These are phyloP conservation scores for Eilema sororculum DNA, from an alignment of 2,888 invertebrate genomes.

Conservation along the genomic window DNA sequence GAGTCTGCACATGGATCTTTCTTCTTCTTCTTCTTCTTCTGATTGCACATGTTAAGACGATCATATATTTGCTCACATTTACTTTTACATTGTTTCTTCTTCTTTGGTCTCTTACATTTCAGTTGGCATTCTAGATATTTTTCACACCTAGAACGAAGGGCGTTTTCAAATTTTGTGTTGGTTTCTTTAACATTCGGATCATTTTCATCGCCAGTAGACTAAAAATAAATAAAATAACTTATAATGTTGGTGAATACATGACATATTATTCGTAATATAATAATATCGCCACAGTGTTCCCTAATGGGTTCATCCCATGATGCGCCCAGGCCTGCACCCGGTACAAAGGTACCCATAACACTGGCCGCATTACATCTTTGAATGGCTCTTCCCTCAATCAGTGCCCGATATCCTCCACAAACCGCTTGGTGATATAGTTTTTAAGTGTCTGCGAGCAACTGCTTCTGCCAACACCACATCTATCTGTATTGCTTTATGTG, in stretches of 20 bases:
- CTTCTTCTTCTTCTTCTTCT: conserved; percentile 31
- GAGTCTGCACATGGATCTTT: conserved; percentile 17
- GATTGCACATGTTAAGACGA: conserved; percentile 43
- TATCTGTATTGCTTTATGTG: no score
- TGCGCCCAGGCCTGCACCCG: no score
- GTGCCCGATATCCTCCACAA: no score
- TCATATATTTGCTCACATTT: conserved; percentile 27
- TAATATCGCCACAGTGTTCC: no score
- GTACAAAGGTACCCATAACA: no score
- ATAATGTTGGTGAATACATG: not conserved
- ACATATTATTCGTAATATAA: no score
- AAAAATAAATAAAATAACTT: not conserved
- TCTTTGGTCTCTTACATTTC: conserved; percentile 18
- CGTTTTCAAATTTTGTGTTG: conserved; percentile 22
- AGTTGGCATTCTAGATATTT: conserved; percentile 32
- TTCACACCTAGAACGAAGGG: conserved; percentile 55
- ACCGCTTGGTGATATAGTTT: not conserved
- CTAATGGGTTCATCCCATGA: no score
- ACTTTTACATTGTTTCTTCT: conserved; percentile 22
- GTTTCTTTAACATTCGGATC: conserved; percentile 16
- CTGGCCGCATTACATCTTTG: no score
- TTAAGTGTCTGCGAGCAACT: no score
- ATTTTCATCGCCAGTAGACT: conserved; percentile 24
- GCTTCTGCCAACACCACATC: no score
- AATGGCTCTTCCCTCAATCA: no score